A percentile compares a stretch with the other conserved stretches of the same genome.
These are phyloP conservation scores for Pedetes capensis DNA, from an alignment of 2,113 vertebrate species.

Conservation along the genomic window DNA sequence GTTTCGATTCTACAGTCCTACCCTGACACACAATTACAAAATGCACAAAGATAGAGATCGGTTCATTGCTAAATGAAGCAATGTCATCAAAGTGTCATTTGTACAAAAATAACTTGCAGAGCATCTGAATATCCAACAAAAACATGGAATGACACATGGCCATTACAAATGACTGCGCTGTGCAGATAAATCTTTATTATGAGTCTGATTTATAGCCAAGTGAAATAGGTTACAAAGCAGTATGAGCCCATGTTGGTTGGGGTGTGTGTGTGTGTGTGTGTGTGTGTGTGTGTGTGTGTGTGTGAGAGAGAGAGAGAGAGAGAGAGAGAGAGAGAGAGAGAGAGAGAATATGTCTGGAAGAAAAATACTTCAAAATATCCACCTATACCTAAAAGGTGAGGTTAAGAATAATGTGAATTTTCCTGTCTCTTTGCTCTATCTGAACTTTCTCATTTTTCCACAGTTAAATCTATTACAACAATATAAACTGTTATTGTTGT, in stretches of 20 bases:
- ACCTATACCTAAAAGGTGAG: not conserved
- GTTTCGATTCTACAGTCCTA: not conserved
- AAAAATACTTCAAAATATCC: conserved; percentile 30
- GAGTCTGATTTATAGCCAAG: not conserved
- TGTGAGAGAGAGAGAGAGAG: too few relatives aligned
- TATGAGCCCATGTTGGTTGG: not conserved
- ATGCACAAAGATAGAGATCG: not conserved
- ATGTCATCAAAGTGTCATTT: not conserved
- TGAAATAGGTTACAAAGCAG: not conserved
- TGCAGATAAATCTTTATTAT: not conserved
- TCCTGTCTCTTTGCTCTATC: not conserved
- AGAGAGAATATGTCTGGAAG: not conserved
- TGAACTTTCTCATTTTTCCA: not conserved
- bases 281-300: not conserved
- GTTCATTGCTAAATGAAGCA: not conserved
- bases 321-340: too few relatives aligned
- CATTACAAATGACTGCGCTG: not conserved
- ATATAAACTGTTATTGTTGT: too few relatives aligned
- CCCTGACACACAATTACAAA: not conserved
- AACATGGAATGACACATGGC: not conserved
- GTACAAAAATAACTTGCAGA: not conserved
- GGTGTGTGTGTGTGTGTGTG: not conserved
- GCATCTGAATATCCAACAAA: not conserved
- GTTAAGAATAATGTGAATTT: not conserved
- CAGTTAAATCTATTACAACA: not conserved